These are phyloP conservation scores for Neodiprion pinetum DNA, from an alignment of 1,140 invertebrate genomes.

Conservation along the genomic window DNA sequence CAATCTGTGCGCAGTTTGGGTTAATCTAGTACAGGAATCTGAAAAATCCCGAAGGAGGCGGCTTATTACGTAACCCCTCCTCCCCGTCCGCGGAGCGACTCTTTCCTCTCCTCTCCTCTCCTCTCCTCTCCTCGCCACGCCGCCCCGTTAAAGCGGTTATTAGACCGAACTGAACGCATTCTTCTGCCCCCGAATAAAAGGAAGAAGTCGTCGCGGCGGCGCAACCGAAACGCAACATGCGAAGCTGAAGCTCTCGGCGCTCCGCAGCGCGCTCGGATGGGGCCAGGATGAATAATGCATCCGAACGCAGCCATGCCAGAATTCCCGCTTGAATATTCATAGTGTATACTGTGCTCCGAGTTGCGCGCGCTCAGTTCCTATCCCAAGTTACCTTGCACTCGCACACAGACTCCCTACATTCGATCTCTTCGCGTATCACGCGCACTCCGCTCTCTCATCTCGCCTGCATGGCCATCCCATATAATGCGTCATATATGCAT, in stretches of 20 bases:
- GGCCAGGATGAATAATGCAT: conserved; percentile 59
- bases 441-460: conserved; percentile 7
- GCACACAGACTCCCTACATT: not conserved
- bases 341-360: conserved; percentile 32
- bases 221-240: conserved; percentile 38
- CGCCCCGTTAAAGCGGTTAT: conserved; percentile 45
- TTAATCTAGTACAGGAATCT: conserved; percentile 33
- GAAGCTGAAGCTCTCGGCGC: not conserved
- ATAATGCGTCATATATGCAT: not conserved
- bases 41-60: conserved; percentile 43
- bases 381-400: not conserved
- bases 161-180: conserved; percentile 48
- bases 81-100: not conserved
- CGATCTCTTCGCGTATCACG: conserved; percentile 15
- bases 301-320: conserved; percentile 51
- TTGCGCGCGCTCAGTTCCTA: conserved; percentile 15
- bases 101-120: too few relatives aligned
- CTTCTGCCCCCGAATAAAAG: conserved; percentile 48
- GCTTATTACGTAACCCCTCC: conserved; percentile 46
- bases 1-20: not conserved
- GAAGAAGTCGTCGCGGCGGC: conserved; percentile 32
- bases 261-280: conserved; percentile 29
- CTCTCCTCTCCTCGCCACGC: too few relatives aligned
- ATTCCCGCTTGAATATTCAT: conserved; percentile 56
- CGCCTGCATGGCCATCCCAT: not conserved